Evolutionary conservation across 2,888 invertebrate species (phyloP).

Genomic region (Liodrosophila aerea): DNA sequence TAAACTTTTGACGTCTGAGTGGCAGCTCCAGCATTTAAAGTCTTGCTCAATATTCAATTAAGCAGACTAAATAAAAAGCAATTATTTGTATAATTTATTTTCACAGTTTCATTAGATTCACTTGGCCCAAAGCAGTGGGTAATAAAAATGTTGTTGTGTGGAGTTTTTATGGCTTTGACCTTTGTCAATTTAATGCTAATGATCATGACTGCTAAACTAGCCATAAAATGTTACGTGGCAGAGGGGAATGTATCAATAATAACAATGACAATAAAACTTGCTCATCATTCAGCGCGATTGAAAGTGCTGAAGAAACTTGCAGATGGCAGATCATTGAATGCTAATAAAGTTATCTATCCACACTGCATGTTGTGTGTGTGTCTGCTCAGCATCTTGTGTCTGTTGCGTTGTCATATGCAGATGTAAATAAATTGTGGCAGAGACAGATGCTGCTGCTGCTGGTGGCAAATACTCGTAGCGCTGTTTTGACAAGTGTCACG

Average conservation of each 20-base stretch:
- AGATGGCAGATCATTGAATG: constrained; percentile 43
- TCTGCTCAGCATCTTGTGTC: constrained; percentile 13
- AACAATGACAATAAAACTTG: constrained; percentile 59
- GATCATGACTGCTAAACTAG: constrained; percentile 50
- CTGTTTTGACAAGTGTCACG: constrained; percentile 73
- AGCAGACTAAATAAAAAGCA: no score
- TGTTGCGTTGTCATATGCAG: constrained; percentile 27
- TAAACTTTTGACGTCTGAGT: no score
- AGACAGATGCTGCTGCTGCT: not conserved
- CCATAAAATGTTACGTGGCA: constrained; percentile 46
- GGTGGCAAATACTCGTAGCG: constrained; percentile 49
- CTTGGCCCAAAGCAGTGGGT: no score
- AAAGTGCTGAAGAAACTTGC: constrained; percentile 18
- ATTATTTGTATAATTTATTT: no score
- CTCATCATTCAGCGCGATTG: constrained; percentile 56
- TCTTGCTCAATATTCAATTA: no score
- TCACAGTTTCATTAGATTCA: no score
- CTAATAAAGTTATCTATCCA: constrained; percentile 62
- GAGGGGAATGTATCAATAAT: constrained; percentile 43
- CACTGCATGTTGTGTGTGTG: constrained; percentile 8
- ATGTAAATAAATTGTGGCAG: constrained; percentile 53
- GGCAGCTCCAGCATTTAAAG: no score
- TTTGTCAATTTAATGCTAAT: constrained; percentile 62
- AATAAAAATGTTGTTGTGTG: not conserved
- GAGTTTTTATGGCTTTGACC: constrained; percentile 64